phyloP scores from a whole-genome alignment of 2,113 vertebrate species.

The Oenanthe melanoleuca region DNA sequence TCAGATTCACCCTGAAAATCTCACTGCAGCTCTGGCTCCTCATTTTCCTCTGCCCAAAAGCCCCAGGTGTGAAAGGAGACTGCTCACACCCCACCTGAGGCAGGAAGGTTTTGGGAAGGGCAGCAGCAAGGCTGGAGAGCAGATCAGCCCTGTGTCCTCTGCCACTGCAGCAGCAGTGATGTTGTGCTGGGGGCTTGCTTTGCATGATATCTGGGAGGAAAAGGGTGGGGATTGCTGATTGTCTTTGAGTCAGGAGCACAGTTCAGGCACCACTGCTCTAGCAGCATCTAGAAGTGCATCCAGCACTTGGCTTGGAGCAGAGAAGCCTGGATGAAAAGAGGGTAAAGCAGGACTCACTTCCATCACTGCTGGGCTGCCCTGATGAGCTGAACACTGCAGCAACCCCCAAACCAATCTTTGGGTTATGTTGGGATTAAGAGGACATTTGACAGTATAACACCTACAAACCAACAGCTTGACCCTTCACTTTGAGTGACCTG shows the following conservation, averaged over 20 bases:
- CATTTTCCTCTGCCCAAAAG: not conserved
- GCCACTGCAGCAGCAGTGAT: not conserved
- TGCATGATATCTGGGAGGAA: not conserved
- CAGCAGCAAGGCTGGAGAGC: not conserved
- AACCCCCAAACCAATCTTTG: not conserved
- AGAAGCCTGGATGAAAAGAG: not conserved
- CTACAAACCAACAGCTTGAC: not conserved
- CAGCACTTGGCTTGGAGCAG: not conserved
- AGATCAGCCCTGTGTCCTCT: not conserved
- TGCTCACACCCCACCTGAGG: rapidly evolving
- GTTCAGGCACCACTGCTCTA: not conserved
- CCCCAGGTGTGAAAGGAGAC: rapidly evolving
- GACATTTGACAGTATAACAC: not conserved
- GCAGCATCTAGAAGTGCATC: not conserved
- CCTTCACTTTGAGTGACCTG: not conserved
- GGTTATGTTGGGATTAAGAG: not conserved
- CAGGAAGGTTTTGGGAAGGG: not conserved
- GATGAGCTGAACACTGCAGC: not conserved
- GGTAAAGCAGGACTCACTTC: not conserved
- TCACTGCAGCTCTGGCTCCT: not conserved
- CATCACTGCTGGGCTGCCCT: not conserved
- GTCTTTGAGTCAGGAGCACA: not conserved
- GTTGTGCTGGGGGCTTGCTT: rapidly evolving
- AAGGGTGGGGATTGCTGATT: not conserved
- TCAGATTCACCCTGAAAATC: not conserved